A percentile compares a stretch with the other conserved stretches of the same genome.
Conservation (phyloP, 1,140 invertebrate genomes). For the Trypoxylus dichotomus region DNA sequence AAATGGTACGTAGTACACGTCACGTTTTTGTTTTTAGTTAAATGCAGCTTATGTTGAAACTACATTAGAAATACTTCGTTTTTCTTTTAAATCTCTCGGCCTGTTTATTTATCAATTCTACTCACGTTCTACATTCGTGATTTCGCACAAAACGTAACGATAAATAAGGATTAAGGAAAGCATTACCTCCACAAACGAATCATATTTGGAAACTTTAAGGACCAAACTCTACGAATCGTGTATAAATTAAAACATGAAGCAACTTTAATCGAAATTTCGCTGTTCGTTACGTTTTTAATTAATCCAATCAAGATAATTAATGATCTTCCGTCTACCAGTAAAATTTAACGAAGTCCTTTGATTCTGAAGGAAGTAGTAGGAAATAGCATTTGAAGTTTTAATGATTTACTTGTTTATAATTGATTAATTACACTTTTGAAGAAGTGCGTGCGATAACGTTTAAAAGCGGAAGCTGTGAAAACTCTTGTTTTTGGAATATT, state of each 20-base stretch:
- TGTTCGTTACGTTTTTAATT: conserved; percentile 15
- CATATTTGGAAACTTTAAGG: not conserved
- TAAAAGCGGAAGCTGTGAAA: not conserved
- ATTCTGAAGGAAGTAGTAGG: not conserved
- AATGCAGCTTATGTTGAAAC: no score
- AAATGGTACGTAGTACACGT: no score
- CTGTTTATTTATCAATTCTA: no score
- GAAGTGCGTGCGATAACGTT: not conserved
- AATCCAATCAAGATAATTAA: conserved; percentile 22
- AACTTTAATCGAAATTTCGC: conserved; percentile 4
- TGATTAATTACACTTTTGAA: not conserved
- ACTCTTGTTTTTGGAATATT: not conserved
- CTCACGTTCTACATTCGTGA: no score
- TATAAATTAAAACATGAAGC: conserved; percentile 6
- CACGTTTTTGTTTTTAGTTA: no score
- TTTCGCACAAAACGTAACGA: no score
- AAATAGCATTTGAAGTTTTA: conserved; percentile 5
- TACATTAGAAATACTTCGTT: no score
- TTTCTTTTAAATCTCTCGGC: no score
- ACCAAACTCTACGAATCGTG: not conserved
- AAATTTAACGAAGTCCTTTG: conserved; percentile 8
- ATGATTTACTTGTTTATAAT: conserved; percentile 5
- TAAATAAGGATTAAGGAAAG: no score
- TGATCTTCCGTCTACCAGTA: not conserved
- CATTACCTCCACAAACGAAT: not conserved